Base-by-base conservation (phyloP, 2,113 vertebrate genomes). In the Balaeniceps rex region DNA sequence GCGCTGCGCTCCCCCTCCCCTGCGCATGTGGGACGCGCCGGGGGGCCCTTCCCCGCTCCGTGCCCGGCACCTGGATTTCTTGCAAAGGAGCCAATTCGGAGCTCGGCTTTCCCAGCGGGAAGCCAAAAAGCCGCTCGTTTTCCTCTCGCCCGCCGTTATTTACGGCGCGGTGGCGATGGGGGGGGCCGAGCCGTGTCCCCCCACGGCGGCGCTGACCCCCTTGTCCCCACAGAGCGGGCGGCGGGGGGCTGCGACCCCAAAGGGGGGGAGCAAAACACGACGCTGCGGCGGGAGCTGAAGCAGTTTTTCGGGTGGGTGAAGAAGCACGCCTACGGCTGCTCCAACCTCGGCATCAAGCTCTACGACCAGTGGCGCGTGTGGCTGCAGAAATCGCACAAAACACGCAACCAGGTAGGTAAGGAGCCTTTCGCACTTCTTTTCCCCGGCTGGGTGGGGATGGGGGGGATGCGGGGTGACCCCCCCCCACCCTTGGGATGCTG, bases 351-450 rank as follows among this genome's bases (percentile, higher is more conserved):
- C 98, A 99, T 99, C 98, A 99, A 99, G 92, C 98, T 99, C 74
- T 99, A 99, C 52, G 99, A 99, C 98, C 99, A 99, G 98, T 99
- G 99, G 99, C 98, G 99, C 52, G 99, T 99, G 94, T 99, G 99
- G 98, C 99, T 99, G 98, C 99, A 99, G 98, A 99, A 99, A 97
- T 99, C 99, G 33, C 99, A 99, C 98, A 99, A 99, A 98, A 97
- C 99, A 85, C 99, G 99, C 98, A 99, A 99, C 99, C 99, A 99
- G 99, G 99, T 99, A 99, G 98, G 98, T 98, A 98, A 99, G 98
- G 98, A 98, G 97, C 98, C 93, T 90, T 95, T 91, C 38, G 0
- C 93, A 64, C 87, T 96, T 89, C 68, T 92, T 87, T 54, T 51
- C 47, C 83, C 63, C 3, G 11, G n/a, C 29, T 2, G 63, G 46